Conservation (phyloP, 1,140 invertebrate genomes). For the Drosophila yakuba region DNA sequence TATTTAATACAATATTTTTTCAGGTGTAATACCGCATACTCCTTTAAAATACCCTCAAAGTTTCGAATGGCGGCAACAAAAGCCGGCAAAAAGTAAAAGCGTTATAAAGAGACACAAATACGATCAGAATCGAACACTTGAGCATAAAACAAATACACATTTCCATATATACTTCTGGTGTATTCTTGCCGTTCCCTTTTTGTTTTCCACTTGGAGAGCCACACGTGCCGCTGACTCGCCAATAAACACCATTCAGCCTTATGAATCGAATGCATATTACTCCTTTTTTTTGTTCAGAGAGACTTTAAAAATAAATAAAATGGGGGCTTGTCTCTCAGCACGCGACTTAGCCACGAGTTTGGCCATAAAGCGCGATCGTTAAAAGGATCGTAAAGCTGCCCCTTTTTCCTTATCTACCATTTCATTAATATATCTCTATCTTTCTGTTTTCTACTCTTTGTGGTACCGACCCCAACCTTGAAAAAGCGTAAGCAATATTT, state of each 20-base stretch:
- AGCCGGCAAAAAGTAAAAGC: conserved; percentile 40
- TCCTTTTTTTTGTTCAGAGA: conserved; percentile 1
- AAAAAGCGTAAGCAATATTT: conserved; percentile 22
- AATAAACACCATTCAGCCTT: not conserved
- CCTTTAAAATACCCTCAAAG: conserved; percentile 11
- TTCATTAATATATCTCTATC: not conserved
- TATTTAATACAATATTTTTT: not conserved
- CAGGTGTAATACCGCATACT: not conserved
- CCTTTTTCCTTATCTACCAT: not conserved
- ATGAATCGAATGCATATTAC: not conserved
- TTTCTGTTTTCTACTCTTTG: not conserved
- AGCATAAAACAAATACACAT: conserved; percentile 21
- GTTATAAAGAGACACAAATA: conserved; percentile 9
- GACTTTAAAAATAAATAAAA: not conserved
- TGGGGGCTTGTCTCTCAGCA: conserved; percentile 33
- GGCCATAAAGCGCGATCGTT: conserved; percentile 31
- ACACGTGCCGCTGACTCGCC: conserved; percentile 41
- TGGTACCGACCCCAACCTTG: conserved; percentile 34
- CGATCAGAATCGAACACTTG: conserved; percentile 8
- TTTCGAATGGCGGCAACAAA: conserved; percentile 11
- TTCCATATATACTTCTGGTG: conserved; percentile 5
- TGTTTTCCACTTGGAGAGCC: conserved; percentile 29
- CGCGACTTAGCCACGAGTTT: conserved; percentile 18
- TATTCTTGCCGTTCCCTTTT: conserved; percentile 5
- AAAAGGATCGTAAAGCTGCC: conserved; percentile 38